Percentiles rank a stretch among this genome's conserved stretches.
phyloP scores from a whole-genome alignment of 2,888 invertebrate genomes.

The Argyra leucocephala region DNA sequence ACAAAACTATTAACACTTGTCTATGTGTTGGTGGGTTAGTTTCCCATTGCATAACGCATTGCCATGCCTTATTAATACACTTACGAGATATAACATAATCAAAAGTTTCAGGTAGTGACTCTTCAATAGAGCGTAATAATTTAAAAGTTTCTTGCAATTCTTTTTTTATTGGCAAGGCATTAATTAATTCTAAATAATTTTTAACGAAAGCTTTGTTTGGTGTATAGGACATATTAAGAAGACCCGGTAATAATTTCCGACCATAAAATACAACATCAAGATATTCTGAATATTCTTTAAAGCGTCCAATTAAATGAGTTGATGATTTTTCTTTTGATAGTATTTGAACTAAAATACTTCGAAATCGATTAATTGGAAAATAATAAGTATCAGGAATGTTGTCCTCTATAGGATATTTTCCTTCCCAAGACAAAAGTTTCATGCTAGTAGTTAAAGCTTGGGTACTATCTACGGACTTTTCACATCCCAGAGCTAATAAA shows the following conservation, averaged over 20 bases:
- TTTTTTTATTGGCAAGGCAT: conserved; percentile 46
- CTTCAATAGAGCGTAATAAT: conserved; percentile 43
- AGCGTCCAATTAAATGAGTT: conserved; percentile 53
- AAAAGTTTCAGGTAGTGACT: conserved; percentile 38
- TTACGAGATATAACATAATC: conserved; percentile 48
- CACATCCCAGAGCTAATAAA: conserved; percentile 49
- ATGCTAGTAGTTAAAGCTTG: conserved; percentile 63
- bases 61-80: conserved; percentile 66
- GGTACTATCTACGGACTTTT: conserved; percentile 46
- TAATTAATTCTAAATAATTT: conserved; percentile 56
- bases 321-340: conserved; percentile 55
- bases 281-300: conserved; percentile 64
- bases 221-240: conserved; percentile 47
- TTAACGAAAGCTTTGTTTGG: conserved; percentile 49
- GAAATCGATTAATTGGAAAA: conserved; percentile 59
- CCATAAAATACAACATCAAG: conserved; percentile 67
- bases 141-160: conserved; percentile 28
- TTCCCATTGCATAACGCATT: conserved; percentile 63
- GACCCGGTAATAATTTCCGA: conserved; percentile 52
- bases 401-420: conserved; percentile 51
- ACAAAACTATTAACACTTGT: conserved; percentile 66
- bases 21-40: conserved; percentile 61
- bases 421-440: conserved; percentile 64
- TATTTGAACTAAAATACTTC: conserved; percentile 55
- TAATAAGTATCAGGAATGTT: conserved; percentile 45